Evolutionary conservation across 1,140 invertebrate genomes (phyloP), one percentile per base, ranked within the genome.

Genomic region (Neodiprion virginianus): DNA sequence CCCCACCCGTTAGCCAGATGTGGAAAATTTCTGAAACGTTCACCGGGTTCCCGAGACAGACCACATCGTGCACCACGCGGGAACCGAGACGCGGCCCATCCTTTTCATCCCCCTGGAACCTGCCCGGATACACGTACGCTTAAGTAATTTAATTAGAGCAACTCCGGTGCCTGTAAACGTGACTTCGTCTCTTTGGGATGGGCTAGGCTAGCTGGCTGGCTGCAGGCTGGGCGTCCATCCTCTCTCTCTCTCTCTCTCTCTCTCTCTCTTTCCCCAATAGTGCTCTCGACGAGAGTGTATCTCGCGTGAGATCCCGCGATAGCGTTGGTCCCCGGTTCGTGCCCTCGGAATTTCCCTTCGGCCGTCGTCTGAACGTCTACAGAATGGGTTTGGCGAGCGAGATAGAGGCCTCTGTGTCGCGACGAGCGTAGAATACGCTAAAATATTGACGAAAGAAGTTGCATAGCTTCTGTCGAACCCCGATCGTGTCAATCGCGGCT

Each of bases 111-210:
- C 61, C 7, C 61, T 14, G 11, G 21, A 61, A 61, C 67, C 40
- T 12, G 10, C 67, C 21, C 74, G 75, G 80, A 83, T 85, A 85
- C 84, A 85, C 84, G 84, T 85, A 83, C 84, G 83, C 82, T 85
- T 85, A 85, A 85, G 84, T 85, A 85, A 85, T 85, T 85, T 85
- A 85, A 85, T 85, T 85, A 85, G 84, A 84, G 84, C 83, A 82
- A 85, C 82, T 82, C 83, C 75, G 79, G 81, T 12, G 53, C 80
- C 80, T 81, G 76, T 76, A 85, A 82, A 85, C 84, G 84, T 85
- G 84, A 84, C 83, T 84, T 78, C 80, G 82, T 84, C 82, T 82
- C 82, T 84, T 83, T 82, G 82, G 82, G 74, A 82, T 81, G 73
- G 73, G 28, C 49, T 5, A 23, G 67, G 40, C 17, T 21, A 69